Conservation (phyloP, 2,888 invertebrate species). For the Drosophila kanekoi region DNA sequence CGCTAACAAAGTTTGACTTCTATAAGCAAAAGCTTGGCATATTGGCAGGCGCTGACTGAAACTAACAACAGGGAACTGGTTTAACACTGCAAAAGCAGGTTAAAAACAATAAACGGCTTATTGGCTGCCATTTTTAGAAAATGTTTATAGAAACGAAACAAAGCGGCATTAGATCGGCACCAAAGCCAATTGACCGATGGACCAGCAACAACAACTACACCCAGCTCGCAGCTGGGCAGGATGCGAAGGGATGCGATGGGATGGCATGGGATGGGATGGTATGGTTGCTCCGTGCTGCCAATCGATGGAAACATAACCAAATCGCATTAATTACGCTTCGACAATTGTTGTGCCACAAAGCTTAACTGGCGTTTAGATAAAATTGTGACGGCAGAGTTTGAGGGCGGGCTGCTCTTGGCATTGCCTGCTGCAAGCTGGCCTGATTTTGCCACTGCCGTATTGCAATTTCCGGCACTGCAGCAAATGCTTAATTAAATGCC, state of each 20-base stretch:
- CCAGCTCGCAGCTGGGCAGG: not conserved
- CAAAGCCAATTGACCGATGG: conserved; percentile 58
- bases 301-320: conserved; percentile 74
- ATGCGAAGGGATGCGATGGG: accelerated
- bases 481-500: conserved; percentile 73
- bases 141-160: conserved; percentile 33
- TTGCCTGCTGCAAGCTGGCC: not conserved
- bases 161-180: conserved; percentile 39
- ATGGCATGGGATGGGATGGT: not conserved
- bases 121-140: conserved; percentile 44
- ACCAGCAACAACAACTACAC: conserved; percentile 22
- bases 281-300: conserved; percentile 33
- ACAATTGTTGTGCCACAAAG: conserved; percentile 79
- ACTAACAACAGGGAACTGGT: not conserved
- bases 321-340: conserved; percentile 79
- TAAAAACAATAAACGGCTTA: conserved; percentile 39
- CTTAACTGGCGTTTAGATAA: conserved; percentile 52
- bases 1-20: not conserved
- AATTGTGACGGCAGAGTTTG: conserved; percentile 20
- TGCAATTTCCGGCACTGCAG: conserved; percentile 68
- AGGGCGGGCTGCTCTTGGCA: not conserved
- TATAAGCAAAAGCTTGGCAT: not conserved
- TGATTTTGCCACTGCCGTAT: conserved; percentile 11
- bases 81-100: not conserved
- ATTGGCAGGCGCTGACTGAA: not conserved